Evolutionary conservation across 1,140 invertebrate species (phyloP), one percentile per base, ranked within the genome.

Genomic region (Dendroctonus ponderosae): DNA sequence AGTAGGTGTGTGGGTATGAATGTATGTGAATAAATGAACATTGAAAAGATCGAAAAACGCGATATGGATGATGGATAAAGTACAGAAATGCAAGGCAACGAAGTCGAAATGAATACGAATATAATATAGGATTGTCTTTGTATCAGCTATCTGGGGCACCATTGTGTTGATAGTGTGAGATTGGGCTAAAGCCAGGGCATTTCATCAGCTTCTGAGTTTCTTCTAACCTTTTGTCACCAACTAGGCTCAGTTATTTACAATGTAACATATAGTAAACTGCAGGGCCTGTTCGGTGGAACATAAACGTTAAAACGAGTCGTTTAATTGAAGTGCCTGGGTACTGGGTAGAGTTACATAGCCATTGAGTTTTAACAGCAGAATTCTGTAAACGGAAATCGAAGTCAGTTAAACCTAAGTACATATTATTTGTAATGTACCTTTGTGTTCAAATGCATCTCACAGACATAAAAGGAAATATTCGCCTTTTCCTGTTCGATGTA

Each of bases 361-460:
- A 37, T 40, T 39, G 38, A 44, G 39, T n/a, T 15, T 46, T 44
- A 59, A 59, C 56, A 59, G 42, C 11, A 46, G 46, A 44, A 14
- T n/a, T 59, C 42, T 44, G 41, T 38, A 59, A 61, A 61, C 59
- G 59, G 59, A 61, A 61, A 61, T 46, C 37, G 51, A 61, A 61
- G 59, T 40, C 40, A 61, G 14, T 50, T 61, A 61, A 61, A 50
- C n/a, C 41, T 61, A 61, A 61, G 38, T 26, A 37, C 38, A 43
- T 59, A 59, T 61, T 61, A 61, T 61, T 61, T 61, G 59, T 61
- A 50, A 61, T 61, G 59, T 61, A 49, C 46, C 59, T 61, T 61
- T 61, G 59, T 61, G 42, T 61, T 61, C 59, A 14, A 26, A 37
- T 14, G 39, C 37, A 57, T 40, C 53, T 40, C 40, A 37, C 0